These are phyloP conservation scores for Poeciliopsis retropinna DNA, from an alignment of 2,113 vertebrate genomes.

Conservation along the genomic window DNA sequence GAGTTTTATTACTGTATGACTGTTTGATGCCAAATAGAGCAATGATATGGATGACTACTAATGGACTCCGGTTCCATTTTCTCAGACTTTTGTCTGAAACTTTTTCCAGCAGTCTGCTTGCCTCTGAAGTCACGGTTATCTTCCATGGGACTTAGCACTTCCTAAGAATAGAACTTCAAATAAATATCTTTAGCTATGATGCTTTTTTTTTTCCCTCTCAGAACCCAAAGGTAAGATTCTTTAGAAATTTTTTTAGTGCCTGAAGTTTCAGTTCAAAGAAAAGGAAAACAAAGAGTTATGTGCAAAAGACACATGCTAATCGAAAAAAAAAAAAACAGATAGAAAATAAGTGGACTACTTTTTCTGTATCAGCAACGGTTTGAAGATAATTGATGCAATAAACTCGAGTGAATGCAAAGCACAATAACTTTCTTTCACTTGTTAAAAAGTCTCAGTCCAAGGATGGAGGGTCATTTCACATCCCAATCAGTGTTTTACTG, in stretches of 20 bases:
- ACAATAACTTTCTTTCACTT: conserved; percentile 13
- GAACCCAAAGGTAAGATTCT: conserved; percentile 24
- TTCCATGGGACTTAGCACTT: conserved; percentile 59
- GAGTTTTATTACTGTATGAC: conserved; percentile 46
- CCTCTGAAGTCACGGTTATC: conserved; percentile 62
- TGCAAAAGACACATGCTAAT: conserved; percentile 17
- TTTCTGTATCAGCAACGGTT: conserved; percentile 22
- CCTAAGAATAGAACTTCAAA: conserved; percentile 63
- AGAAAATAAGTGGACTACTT: background rate
- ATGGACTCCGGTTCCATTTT: conserved; percentile 48
- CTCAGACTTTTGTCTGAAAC: conserved; percentile 49
- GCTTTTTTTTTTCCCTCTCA: conserved; percentile 37
- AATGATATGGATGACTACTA: conserved; percentile 67
- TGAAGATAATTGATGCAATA: conserved; percentile 48
- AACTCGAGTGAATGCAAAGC: conserved; percentile 24
- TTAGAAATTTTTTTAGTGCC: conserved; percentile 26
- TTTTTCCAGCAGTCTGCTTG: conserved; percentile 53
- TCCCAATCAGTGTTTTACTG: conserved; percentile 6
- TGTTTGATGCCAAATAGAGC: conserved; percentile 57
- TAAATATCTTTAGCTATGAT: conserved; percentile 39
- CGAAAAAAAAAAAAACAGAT: conserved; percentile 7
- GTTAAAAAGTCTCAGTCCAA: conserved; percentile 24
- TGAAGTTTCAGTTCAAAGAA: conserved; percentile 46
- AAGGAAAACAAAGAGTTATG: conserved; percentile 40
- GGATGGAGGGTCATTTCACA: conserved; percentile 2